These are phyloP conservation scores for Bilobella aurantiaca DNA, from an alignment of 1,140 invertebrate species.

Conservation along the genomic window DNA sequence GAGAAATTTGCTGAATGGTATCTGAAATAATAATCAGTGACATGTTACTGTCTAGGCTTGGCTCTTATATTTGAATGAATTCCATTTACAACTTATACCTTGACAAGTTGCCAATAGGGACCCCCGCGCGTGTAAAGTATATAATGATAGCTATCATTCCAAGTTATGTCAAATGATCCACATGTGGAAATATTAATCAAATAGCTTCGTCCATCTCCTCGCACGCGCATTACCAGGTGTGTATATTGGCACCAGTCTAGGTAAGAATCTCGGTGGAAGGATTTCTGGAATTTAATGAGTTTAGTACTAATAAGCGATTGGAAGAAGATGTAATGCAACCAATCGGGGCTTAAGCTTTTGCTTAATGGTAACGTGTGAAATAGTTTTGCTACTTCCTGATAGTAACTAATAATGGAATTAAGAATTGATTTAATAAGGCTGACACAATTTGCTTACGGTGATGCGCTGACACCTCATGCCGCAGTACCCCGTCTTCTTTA, in stretches of 20 bases:
- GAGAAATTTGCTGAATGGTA: constrained; percentile 92
- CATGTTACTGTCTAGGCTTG: too few relatives aligned
- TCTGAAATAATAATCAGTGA: constrained; percentile 45
- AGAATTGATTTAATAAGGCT: neutral
- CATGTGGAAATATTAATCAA: constrained; percentile 60
- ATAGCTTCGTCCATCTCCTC: constrained; percentile 86
- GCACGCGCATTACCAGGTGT: constrained; percentile 67
- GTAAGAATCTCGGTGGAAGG: constrained; percentile 60
- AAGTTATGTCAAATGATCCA: constrained; percentile 63
- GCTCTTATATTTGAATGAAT: too few relatives aligned
- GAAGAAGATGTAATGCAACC: too few relatives aligned
- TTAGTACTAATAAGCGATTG: too few relatives aligned
- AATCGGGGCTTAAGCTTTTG: too few relatives aligned
- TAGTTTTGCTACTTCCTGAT: too few relatives aligned
- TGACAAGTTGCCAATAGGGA: constrained; percentile 87
- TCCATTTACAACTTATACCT: constrained; percentile 46
- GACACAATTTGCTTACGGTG: neutral
- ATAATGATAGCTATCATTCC: constrained; percentile 75
- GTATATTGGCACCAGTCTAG: constrained; percentile 70
- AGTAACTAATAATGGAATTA: neutral
- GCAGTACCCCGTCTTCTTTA: constrained; percentile 29
- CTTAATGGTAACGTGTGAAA: too few relatives aligned
- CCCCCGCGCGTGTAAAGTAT: constrained; percentile 82
- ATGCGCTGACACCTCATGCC: constrained; percentile 17
- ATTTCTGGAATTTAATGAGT: constrained; percentile 50